Conservation (phyloP, 2,113 vertebrate genomes). For the Guaruba guarouba region DNA sequence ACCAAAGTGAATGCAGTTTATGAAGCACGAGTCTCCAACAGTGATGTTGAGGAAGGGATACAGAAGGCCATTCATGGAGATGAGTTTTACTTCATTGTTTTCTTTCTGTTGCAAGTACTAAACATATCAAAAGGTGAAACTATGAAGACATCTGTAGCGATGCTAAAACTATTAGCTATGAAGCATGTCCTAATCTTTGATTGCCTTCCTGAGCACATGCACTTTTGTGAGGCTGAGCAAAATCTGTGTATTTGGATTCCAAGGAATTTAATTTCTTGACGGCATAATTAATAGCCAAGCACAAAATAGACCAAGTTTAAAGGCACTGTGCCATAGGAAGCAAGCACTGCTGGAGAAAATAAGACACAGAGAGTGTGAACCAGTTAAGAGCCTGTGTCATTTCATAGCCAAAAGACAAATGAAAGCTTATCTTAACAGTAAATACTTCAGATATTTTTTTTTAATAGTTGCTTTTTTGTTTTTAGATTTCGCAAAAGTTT, state of each 20-base stretch:
- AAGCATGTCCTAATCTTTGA: neutral
- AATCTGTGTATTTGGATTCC: neutral
- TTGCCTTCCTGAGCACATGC: neutral
- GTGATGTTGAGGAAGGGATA: neutral
- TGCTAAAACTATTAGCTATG: neutral
- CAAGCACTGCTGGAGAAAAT: neutral
- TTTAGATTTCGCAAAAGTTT: neutral
- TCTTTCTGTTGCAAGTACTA: neutral
- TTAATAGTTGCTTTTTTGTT: neutral
- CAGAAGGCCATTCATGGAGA: neutral
- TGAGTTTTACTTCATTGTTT: neutral
- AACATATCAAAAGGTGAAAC: neutral
- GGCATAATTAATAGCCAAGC: neutral
- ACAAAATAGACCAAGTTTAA: neutral
- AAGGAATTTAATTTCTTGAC: neutral
- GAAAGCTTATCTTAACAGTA: neutral
- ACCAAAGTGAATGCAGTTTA: neutral
- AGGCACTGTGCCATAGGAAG: neutral
- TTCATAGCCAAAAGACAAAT: neutral
- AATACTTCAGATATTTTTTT: neutral
- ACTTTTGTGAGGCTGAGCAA: neutral
- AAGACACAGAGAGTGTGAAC: neutral
- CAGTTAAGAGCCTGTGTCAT: neutral
- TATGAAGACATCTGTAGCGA: fast-evolving
- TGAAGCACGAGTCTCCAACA: neutral